Evolutionary conservation across 2,797 vertebrate genomes (phyloP), one percentile per base, ranked within the genome.

Genomic region (Enteromius fasciolatus): DNA sequence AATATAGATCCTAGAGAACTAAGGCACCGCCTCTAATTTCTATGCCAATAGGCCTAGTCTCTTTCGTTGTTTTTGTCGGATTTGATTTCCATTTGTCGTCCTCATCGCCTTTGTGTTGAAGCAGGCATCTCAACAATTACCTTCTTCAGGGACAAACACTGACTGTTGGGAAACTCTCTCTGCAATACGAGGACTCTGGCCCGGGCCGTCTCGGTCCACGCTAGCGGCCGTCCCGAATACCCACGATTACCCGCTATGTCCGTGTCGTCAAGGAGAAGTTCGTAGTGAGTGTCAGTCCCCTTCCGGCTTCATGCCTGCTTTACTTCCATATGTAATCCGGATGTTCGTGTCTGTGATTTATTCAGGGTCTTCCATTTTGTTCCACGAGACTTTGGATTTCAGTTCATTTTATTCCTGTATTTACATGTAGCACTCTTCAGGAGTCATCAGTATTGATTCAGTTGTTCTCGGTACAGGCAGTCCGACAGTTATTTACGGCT

Each of bases 111-210:
- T 68, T 93, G 93, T 95, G 95, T 96, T 94, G 93, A 95, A 95
- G 95, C 95, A 96, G 95, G 95, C 95, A 83, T 95, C 95, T 95
- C 92, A 95, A 96, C 95, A 95, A 95, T 95, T 95, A 96, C 95
- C 94, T 96, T 96, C 95, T 96, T 97, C 96, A 96, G 96, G 96
- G 96, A 97, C 95, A 96, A 95, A 95, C 92, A 95, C 93, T 95
- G 95, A 96, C 95, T 96, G 95, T 96, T 96, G 94, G 95, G 95
- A 94, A 87, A 95, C 94, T 95, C 94, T 93, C 93, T 96, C 94
- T 96, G 96, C 96, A 97, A 96, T 96, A 96, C 95, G 92, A 92
- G 94, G 93, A 94, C 93, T 95, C 95, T 94, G 94, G 92, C 94
- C 92, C 92, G 92, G 95, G 94, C 95, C 93, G 93, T 92, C 93